A percentile compares a stretch with the other conserved stretches of the same genome.
These are phyloP conservation scores for Altica lythri DNA, from an alignment of 2,888 invertebrate genomes.

Conservation along the genomic window DNA sequence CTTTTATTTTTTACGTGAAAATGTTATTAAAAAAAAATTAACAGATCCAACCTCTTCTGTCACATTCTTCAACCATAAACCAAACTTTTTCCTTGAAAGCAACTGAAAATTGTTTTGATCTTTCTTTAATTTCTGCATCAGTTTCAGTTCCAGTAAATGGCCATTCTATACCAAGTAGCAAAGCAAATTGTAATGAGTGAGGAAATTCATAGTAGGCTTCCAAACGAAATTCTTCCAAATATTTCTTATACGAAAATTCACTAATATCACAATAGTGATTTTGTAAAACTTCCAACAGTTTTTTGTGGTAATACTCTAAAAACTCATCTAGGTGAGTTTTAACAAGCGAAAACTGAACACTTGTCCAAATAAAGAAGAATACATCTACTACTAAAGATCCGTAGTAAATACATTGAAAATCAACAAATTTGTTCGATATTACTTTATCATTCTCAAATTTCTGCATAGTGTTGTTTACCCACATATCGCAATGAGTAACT, in stretches of 20 bases:
- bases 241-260: slow-evolving; percentile 13
- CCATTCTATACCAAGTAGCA: too few species aligned
- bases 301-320: slow-evolving; percentile 31
- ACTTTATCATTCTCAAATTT: slow-evolving; percentile 40
- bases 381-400: slow-evolving; percentile 42
- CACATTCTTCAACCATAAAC: slow-evolving; percentile 6
- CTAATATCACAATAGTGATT: slow-evolving; percentile 18
- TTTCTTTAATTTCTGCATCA: background rate
- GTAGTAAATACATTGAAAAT: slow-evolving; percentile 43
- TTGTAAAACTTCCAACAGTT: slow-evolving; percentile 22
- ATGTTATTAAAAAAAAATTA: too few species aligned
- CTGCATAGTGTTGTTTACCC: slow-evolving; percentile 65
- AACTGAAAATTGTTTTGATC: background rate
- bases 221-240: slow-evolving; percentile 29
- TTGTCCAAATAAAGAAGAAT: slow-evolving; percentile 44
- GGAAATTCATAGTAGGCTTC: background rate
- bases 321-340: slow-evolving; percentile 31
- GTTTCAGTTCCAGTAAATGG: background rate
- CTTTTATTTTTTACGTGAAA: too few species aligned
- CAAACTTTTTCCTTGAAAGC: slow-evolving; percentile 11
- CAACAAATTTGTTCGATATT: slow-evolving; percentile 40
- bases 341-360: slow-evolving; percentile 34
- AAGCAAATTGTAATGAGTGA: too few species aligned
- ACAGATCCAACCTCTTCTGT: slow-evolving; percentile 9
- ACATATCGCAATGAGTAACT: slow-evolving; percentile 62